Evolutionary conservation across 2,113 vertebrate genomes (phyloP).

Genomic region (Bos indicus): DNA sequence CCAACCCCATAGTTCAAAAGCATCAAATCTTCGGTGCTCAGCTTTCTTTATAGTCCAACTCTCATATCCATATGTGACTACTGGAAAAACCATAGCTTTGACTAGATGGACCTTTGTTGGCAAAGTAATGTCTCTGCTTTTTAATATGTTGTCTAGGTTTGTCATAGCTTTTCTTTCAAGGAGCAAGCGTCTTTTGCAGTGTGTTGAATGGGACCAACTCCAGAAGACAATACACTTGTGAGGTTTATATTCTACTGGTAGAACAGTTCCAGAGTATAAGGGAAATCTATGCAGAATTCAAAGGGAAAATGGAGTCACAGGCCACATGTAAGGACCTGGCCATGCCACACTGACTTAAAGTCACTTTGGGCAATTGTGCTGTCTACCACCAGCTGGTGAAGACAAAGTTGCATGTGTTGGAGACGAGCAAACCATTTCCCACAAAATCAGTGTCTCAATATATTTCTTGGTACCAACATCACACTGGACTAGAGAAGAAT

Average conservation of each 20-base stretch:
- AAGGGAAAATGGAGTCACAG: neutral
- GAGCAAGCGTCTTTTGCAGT: neutral
- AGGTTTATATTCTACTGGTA: neutral
- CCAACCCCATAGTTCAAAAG: neutral
- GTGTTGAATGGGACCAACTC: neutral
- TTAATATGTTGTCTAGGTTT: neutral
- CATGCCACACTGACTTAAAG: neutral
- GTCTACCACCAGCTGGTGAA: neutral
- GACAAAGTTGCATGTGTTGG: neutral
- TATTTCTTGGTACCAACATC: slow-evolving; percentile 63
- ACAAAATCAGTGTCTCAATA: slow-evolving; percentile 49
- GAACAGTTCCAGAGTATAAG: neutral
- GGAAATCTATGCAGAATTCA: neutral
- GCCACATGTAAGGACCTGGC: neutral
- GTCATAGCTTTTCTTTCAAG: neutral
- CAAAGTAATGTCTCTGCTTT: neutral
- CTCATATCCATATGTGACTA: neutral
- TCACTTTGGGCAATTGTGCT: neutral
- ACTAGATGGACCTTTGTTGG: neutral
- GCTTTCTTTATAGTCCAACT: neutral
- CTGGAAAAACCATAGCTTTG: neutral
- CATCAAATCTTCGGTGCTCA: neutral
- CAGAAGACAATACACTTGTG: neutral
- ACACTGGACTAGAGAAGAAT: slow-evolving; percentile 41
- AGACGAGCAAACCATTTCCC: slow-evolving; percentile 26